phyloP scores from a whole-genome alignment of 2,888 invertebrate species.

The Zonitis immaculata region DNA sequence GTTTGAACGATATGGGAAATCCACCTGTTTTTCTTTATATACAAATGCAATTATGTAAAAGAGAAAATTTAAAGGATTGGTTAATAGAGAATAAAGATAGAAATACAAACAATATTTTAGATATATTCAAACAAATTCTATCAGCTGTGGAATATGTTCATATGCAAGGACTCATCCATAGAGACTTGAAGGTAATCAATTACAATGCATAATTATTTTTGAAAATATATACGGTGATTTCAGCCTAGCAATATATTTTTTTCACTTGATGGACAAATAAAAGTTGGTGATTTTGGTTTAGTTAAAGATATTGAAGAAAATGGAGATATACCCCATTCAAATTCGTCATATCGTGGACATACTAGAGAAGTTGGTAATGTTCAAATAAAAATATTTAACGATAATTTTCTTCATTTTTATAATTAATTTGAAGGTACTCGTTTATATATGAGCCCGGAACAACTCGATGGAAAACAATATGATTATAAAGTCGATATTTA shows the following conservation, averaged over 20 bases:
- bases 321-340: conserved; percentile 26
- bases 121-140: conserved; percentile 85
- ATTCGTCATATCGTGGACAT: conserved; percentile 43
- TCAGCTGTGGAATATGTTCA: conserved; percentile 96
- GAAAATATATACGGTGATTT: not conserved
- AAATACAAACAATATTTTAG: conserved; percentile 53
- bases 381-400: not conserved
- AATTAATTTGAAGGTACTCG: conserved; percentile 67
- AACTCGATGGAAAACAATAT: conserved; percentile 68
- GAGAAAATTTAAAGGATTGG: conserved; percentile 90
- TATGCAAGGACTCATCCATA: conserved; percentile 84
- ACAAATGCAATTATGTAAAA: conserved; percentile 94
- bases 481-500: conserved; percentile 94
- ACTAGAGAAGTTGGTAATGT: conserved; percentile 60
- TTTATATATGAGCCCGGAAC: conserved; percentile 98
- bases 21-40: conserved; percentile 77
- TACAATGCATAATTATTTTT: not conserved
- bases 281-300: conserved; percentile 98
- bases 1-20: conserved; percentile 28
- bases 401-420: conserved; percentile 12
- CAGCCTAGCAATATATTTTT: conserved; percentile 91
- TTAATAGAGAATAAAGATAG: conserved; percentile 58
- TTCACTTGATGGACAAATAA: conserved; percentile 81
- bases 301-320: conserved; percentile 80
- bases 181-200: conserved; percentile 78